A percentile compares a stretch with the other conserved stretches of the same genome.
Evolutionary conservation across 2,888 invertebrate species (phyloP).

Genomic region (Dynastes hyllus): DNA sequence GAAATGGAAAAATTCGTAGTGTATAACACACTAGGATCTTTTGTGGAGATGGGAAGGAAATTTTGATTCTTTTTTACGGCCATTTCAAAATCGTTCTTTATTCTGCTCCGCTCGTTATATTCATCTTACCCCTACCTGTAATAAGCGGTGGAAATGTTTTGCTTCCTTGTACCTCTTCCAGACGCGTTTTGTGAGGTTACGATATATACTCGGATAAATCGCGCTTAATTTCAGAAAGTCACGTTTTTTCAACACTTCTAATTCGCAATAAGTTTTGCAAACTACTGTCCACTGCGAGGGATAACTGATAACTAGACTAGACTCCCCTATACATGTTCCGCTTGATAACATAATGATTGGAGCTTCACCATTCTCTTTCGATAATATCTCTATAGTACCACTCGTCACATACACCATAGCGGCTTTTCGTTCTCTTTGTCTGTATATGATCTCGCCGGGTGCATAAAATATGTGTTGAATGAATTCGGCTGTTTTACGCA

Average conservation of each 20-base stretch:
- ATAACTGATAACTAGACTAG: constrained; percentile 54
- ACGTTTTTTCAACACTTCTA: constrained; percentile 54
- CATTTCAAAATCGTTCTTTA: too few species aligned
- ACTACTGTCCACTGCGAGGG: constrained; percentile 57
- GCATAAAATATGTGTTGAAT: constrained; percentile 55
- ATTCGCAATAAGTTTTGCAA: constrained; percentile 58
- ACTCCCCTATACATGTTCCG: constrained; percentile 59
- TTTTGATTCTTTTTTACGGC: too few species aligned
- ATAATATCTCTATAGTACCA: constrained; percentile 60
- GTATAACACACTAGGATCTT: too few species aligned
- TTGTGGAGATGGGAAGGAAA: too few species aligned
- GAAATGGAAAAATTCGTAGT: too few species aligned
- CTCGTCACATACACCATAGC: constrained; percentile 59
- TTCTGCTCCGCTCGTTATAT: too few species aligned
- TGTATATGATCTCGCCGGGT: constrained; percentile 58
- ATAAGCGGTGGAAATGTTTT: constrained; percentile 4
- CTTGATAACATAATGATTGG: constrained; percentile 59
- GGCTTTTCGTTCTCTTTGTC: constrained; percentile 52
- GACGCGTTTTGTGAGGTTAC: constrained; percentile 47
- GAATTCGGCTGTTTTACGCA: constrained; percentile 54
- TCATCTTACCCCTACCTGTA: not conserved
- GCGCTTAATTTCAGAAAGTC: constrained; percentile 55
- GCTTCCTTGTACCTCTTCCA: constrained; percentile 51
- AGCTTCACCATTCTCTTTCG: constrained; percentile 60
- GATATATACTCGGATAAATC: constrained; percentile 56